Percentiles rank a stretch among this genome's conserved stretches.
phyloP scores from a whole-genome alignment of 2,888 invertebrate genomes.

The Netelia melanura region DNA sequence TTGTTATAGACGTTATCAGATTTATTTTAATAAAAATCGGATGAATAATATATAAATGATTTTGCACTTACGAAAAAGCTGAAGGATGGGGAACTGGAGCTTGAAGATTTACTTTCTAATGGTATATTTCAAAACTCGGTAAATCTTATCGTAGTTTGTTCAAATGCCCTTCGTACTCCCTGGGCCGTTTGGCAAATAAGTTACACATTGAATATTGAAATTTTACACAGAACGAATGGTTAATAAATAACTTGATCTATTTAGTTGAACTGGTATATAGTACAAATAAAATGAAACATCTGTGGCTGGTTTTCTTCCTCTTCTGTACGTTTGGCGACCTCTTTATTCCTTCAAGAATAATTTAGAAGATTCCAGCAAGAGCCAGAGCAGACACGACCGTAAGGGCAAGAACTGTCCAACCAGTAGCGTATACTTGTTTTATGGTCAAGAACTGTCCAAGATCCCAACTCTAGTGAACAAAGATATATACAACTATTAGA shows the following conservation, averaged over 20 bases:
- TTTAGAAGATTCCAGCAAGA: slow-evolving; percentile 84
- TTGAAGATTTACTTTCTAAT: too few relatives aligned
- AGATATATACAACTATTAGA: slow-evolving; percentile 13
- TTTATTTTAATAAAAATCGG: too few relatives aligned
- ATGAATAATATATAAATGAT: too few relatives aligned
- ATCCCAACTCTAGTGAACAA: slow-evolving; percentile 89
- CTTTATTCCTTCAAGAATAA: slow-evolving; percentile 12
- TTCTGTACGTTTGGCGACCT: not conserved
- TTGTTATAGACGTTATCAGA: too few relatives aligned
- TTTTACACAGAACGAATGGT: slow-evolving; percentile 15
- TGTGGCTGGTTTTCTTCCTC: slow-evolving; percentile 9
- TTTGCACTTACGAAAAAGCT: too few relatives aligned
- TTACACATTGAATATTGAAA: slow-evolving; percentile 3
- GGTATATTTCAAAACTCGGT: too few relatives aligned
- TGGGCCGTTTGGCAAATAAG: not conserved
- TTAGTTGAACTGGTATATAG: slow-evolving; percentile 39
- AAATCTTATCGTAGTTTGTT: too few relatives aligned
- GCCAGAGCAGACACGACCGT: slow-evolving; percentile 84
- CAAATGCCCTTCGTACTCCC: too few relatives aligned
- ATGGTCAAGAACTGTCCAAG: slow-evolving; percentile 90
- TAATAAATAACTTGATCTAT: slow-evolving; percentile 64
- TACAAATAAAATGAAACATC: slow-evolving; percentile 39
- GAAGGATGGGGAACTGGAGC: too few relatives aligned
- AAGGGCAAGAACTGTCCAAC: slow-evolving; percentile 87
- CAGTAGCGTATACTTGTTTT: slow-evolving; percentile 91